Percentiles rank a stretch among this genome's conserved stretches.
phyloP scores from a whole-genome alignment of 2,797 vertebrate species.

The Morus bassanus region DNA sequence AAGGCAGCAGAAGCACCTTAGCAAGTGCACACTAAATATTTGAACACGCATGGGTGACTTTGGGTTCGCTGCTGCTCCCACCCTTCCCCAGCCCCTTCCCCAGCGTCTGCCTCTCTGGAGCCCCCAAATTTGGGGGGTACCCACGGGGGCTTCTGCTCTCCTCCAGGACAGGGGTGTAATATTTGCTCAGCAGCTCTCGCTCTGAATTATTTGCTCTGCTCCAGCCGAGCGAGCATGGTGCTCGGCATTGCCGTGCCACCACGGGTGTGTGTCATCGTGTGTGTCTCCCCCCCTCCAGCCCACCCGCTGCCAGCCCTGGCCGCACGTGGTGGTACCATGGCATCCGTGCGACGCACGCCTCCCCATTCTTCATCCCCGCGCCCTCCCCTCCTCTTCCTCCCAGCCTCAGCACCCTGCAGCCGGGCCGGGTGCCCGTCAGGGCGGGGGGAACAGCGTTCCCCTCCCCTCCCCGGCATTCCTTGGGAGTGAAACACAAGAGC shows the following conservation, averaged over 20 bases:
- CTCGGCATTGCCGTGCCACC: not conserved
- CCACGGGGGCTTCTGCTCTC: not conserved
- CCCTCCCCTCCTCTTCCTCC: slow-evolving; percentile 9
- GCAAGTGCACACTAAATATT: slow-evolving; percentile 37
- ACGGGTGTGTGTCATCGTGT: not conserved
- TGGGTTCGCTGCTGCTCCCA: not conserved
- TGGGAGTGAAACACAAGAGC: slow-evolving; percentile 65
- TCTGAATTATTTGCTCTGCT: not conserved
- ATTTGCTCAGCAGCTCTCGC: not conserved
- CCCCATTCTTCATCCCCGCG: not conserved
- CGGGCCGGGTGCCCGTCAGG: not conserved
- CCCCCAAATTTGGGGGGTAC: not conserved
- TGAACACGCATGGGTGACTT: slow-evolving; percentile 65
- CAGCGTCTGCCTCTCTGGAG: not conserved
- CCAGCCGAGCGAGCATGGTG: not conserved
- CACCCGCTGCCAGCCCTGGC: not conserved
- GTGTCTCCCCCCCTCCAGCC: not conserved
- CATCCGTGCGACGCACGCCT: not conserved
- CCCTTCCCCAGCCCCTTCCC: not conserved
- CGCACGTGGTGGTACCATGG: not conserved
- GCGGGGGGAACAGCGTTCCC: not conserved
- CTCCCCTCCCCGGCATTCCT: slow-evolving; percentile 69
- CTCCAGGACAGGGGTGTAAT: not conserved
- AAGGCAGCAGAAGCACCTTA: slow-evolving; percentile 64
- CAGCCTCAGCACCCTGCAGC: slow-evolving; percentile 20